A percentile compares a stretch with the other conserved stretches of the same genome.
Conservation (phyloP, 2,797 vertebrate genomes). For the Simalia tracyae region DNA sequence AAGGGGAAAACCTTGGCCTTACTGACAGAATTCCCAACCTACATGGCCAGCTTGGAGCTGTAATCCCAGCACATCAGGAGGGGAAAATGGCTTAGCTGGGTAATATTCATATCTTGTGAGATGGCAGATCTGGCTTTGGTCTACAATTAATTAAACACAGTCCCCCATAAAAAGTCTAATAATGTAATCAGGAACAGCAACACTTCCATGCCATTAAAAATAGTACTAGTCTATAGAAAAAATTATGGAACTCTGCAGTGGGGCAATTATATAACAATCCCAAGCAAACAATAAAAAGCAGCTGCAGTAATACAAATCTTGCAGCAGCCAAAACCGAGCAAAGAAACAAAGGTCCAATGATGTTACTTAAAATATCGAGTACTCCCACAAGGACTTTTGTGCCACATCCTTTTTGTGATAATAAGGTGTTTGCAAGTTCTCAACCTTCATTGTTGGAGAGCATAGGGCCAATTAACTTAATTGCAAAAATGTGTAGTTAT, state of each 20-base stretch:
- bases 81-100: neutral
- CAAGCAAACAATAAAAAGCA: neutral
- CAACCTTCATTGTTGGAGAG: neutral
- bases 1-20: no score
- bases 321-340: neutral
- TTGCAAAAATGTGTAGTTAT: slow-evolving; percentile 31
- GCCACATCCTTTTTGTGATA: neutral
- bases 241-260: neutral
- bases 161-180: neutral
- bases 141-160: neutral
- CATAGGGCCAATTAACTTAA: slow-evolving; percentile 28
- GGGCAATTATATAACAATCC: neutral
- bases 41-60: neutral
- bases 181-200: neutral
- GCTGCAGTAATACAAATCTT: neutral
- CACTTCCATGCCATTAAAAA: neutral
- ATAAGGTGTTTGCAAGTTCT: neutral
- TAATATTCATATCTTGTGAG: neutral
- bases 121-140: neutral
- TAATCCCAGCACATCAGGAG: neutral
- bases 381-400: neutral
- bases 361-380: slow-evolving; percentile 10
- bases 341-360: neutral
- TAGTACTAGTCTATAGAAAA: neutral
- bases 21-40: neutral